A percentile compares a stretch with the other conserved stretches of the same genome.
Evolutionary conservation across 2,888 invertebrate species (phyloP).

Genomic region (Lathronympha strigana): DNA sequence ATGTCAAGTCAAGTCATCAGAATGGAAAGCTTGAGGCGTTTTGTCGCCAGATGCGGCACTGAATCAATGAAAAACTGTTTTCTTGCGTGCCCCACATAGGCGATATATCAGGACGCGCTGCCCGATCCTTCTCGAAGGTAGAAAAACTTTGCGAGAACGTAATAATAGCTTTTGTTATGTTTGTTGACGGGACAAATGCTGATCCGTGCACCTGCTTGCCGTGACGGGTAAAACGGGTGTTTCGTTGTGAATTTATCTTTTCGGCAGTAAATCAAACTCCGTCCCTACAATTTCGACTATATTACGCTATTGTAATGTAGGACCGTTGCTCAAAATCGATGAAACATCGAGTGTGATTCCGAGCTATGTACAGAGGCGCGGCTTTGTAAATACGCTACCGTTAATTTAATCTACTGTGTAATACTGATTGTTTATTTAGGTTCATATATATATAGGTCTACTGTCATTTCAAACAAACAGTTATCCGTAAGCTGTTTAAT

Average conservation of each 20-base stretch:
- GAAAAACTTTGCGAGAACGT: conserved; percentile 55
- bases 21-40: conserved; percentile 81
- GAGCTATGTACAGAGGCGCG: background rate
- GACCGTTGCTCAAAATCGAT: conserved; percentile 18
- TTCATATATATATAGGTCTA: background rate
- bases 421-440: conserved; percentile 8
- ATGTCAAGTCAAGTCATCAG: conserved; percentile 85
- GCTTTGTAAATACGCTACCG: background rate
- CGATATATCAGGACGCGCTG: conserved; percentile 71
- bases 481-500: too few relatives aligned
- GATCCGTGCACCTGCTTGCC: conserved; percentile 71
- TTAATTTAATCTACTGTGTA: conserved; percentile 4
- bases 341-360: conserved; percentile 17
- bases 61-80: conserved; percentile 84
- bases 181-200: conserved; percentile 71
- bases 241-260: conserved; percentile 57
- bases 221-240: conserved; percentile 63
- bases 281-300: conserved; percentile 22
- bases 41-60: conserved; percentile 82
- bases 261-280: conserved; percentile 28
- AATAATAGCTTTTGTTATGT: conserved; percentile 69
- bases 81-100: conserved; percentile 74
- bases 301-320: conserved; percentile 10
- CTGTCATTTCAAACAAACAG: too few relatives aligned
- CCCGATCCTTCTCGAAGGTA: conserved; percentile 45